Conservation (phyloP, 1,140 invertebrate species). For the Ephestia elutella region DNA sequence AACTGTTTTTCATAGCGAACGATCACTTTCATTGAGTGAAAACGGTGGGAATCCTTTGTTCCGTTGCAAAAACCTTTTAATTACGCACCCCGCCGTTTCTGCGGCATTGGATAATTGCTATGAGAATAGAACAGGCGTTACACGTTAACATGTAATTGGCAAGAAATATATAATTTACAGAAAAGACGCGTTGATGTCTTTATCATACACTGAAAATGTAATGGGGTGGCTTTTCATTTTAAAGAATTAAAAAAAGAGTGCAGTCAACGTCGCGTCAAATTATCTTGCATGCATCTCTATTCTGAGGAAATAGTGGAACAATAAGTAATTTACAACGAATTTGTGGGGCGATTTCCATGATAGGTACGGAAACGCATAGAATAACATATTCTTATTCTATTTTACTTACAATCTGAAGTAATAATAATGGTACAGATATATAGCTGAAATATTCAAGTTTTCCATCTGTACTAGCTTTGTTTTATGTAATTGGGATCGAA, state of each 20-base stretch:
- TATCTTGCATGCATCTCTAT: too few relatives aligned
- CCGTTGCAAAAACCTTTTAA: not conserved
- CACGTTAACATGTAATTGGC: not conserved
- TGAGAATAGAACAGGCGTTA: slow-evolving; percentile 1
- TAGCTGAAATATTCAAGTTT: not conserved
- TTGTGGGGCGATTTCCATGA: too few relatives aligned
- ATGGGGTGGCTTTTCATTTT: too few relatives aligned
- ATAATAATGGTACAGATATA: too few relatives aligned
- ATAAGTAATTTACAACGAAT: too few relatives aligned
- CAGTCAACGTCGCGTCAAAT: too few relatives aligned
- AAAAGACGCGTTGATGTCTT: not conserved
- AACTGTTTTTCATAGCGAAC: slow-evolving; percentile 19
- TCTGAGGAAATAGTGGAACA: too few relatives aligned
- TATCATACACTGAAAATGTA: too few relatives aligned
- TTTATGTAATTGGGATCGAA: not conserved
- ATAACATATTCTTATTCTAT: too few relatives aligned
- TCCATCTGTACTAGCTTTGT: not conserved
- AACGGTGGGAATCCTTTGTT: slow-evolving; percentile 39
- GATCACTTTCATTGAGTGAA: slow-evolving; percentile 53
- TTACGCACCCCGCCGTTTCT: not conserved
- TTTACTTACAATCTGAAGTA: too few relatives aligned
- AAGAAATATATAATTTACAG: not conserved
- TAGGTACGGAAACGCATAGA: too few relatives aligned
- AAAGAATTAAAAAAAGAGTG: too few relatives aligned
- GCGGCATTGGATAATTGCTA: not conserved